phyloP scores from a whole-genome alignment of 2,888 invertebrate genomes.

The Cecidostiba fungosa region DNA sequence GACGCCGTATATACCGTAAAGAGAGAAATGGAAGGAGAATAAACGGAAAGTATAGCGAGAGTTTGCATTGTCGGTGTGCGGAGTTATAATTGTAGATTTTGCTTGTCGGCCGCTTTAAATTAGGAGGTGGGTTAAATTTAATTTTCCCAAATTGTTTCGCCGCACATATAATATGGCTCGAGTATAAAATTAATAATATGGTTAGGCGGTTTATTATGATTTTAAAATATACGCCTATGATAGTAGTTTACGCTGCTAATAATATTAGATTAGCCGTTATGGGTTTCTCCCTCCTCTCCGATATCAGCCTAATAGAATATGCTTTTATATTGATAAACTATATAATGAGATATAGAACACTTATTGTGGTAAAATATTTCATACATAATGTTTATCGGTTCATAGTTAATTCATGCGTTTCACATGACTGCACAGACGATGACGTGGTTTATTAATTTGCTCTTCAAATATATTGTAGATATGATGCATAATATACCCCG shows the following conservation, averaged over 20 bases:
- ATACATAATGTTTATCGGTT: neutral
- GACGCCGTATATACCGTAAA: neutral
- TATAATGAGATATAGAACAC: neutral
- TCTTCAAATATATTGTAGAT: neutral
- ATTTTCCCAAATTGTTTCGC: too few relatives aligned
- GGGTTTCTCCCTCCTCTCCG: neutral
- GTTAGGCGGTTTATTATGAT: neutral
- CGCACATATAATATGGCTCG: too few relatives aligned
- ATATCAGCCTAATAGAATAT: neutral
- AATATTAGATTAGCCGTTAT: neutral
- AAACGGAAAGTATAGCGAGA: neutral
- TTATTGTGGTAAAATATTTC: neutral
- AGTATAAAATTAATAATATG: too few relatives aligned
- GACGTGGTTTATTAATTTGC: neutral
- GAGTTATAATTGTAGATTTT: too few relatives aligned
- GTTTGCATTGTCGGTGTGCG: too few relatives aligned
- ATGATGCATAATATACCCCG: neutral
- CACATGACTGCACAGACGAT: too few relatives aligned
- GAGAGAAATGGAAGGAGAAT: neutral
- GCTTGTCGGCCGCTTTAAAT: too few relatives aligned
- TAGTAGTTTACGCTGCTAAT: neutral
- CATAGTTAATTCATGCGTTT: neutral
- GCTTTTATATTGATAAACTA: constrained; percentile 5
- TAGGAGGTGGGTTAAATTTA: too few relatives aligned
- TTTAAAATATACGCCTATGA: neutral